Conservation (phyloP, 2,888 invertebrate species). For the Reticulitermes lucifugus region DNA sequence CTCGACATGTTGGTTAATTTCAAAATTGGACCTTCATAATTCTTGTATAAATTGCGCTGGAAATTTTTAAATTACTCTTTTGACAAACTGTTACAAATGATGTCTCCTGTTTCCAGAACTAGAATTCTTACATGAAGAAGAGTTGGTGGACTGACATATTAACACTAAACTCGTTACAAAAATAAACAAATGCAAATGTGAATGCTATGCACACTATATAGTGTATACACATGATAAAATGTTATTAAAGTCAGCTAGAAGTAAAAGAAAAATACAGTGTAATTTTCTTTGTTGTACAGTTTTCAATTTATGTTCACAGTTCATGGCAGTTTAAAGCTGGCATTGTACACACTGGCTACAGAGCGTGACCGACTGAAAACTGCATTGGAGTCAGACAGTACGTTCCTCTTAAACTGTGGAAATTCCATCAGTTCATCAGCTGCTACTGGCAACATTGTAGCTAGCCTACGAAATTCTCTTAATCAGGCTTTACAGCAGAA, state of each 20-base stretch:
- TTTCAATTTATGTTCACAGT: conserved; percentile 59
- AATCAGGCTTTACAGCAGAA: conserved; percentile 80
- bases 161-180: no score
- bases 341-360: conserved; percentile 62
- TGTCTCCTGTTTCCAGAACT: no score
- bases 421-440: conserved; percentile 36
- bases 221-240: no score
- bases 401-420: conserved; percentile 25
- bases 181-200: no score
- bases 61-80: neutral
- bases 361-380: conserved; percentile 74
- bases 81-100: neutral
- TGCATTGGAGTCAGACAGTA: conserved; percentile 67
- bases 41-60: conserved; percentile 40
- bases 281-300: no score
- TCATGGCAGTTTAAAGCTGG: conserved; percentile 65
- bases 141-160: no score
- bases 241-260: no score
- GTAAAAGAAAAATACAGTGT: no score
- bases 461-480: conserved; percentile 71
- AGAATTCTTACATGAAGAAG: no score
- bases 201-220: no score
- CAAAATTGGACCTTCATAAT: neutral
- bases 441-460: conserved; percentile 62
- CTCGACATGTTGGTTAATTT: neutral